Conservation (phyloP, 2,113 vertebrate genomes). For the Anolis sagrei region DNA sequence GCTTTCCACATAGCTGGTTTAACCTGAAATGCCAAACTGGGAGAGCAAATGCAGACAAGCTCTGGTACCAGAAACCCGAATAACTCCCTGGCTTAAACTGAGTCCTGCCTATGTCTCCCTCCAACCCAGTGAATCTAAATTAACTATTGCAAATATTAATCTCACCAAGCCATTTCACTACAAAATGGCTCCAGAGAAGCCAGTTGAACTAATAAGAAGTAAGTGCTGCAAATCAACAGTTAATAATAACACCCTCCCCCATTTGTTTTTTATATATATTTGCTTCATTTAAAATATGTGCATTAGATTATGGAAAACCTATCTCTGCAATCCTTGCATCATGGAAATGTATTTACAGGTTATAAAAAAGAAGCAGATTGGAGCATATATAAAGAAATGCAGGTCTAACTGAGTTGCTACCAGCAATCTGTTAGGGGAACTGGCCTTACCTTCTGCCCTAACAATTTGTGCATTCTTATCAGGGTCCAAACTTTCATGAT, state of each 20-base stretch:
- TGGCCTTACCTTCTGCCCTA: constrained; percentile 73
- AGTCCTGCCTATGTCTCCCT: not conserved
- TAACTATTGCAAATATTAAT: constrained; percentile 13
- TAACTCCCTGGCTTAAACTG: not conserved
- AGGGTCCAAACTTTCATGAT: constrained; percentile 74
- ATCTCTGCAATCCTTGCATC: constrained; percentile 71
- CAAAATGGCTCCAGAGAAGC: constrained; percentile 9
- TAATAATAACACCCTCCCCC: constrained; percentile 39
- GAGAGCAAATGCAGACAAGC: not conserved
- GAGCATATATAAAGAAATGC: constrained; percentile 74
- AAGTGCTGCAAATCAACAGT: constrained; percentile 37
- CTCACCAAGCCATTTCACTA: constrained; percentile 1
- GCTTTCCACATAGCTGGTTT: not conserved
- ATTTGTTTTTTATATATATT: constrained; percentile 41
- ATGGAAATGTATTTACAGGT: constrained; percentile 77
- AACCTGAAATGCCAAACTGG: not conserved
- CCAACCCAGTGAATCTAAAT: not conserved
- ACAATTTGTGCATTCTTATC: constrained; percentile 79
- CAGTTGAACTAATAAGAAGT: not conserved
- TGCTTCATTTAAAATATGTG: constrained; percentile 39
- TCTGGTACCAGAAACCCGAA: constrained; percentile 2
- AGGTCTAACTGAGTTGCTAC: constrained; percentile 76
- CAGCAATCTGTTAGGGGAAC: constrained; percentile 59
- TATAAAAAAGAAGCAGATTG: constrained; percentile 50
- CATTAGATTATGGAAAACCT: constrained; percentile 71